Evolutionary conservation across 2,888 invertebrate species (phyloP).

Genomic region (Myopa testacea): DNA sequence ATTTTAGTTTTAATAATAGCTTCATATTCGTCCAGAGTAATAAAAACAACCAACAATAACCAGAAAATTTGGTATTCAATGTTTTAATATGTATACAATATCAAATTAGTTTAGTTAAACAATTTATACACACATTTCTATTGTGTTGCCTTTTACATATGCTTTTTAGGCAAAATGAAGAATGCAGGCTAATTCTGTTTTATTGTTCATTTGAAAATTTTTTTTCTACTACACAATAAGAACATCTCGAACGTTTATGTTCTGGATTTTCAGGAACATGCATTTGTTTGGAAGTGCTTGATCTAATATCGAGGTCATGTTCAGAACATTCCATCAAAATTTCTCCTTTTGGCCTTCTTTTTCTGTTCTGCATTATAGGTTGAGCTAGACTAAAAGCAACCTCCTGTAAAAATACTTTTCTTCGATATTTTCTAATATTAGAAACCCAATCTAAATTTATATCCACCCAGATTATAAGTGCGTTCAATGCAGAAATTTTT

Average conservation of each 20-base stretch:
- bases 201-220: not conserved
- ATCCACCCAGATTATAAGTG: too few relatives aligned
- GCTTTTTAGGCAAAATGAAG: slow-evolving; percentile 14
- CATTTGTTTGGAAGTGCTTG: not conserved
- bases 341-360: not conserved
- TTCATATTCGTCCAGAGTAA: too few relatives aligned
- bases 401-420: too few relatives aligned
- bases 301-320: not conserved
- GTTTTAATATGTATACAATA: too few relatives aligned
- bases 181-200: slow-evolving; percentile 8
- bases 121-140: slow-evolving; percentile 9
- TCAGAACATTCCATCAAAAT: not conserved
- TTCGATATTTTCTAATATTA: too few relatives aligned
- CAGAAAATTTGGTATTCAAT: too few relatives aligned
- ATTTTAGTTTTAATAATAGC: too few relatives aligned
- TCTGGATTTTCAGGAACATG: not conserved
- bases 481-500: too few relatives aligned
- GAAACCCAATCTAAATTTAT: too few relatives aligned
- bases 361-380: too few relatives aligned
- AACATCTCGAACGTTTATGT: not conserved
- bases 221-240: not conserved
- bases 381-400: too few relatives aligned
- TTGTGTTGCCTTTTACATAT: slow-evolving; percentile 12
- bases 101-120: not conserved
- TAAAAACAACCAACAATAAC: too few relatives aligned